phyloP scores from a whole-genome alignment of 2,797 vertebrate species.

The Valencia hispanica region DNA sequence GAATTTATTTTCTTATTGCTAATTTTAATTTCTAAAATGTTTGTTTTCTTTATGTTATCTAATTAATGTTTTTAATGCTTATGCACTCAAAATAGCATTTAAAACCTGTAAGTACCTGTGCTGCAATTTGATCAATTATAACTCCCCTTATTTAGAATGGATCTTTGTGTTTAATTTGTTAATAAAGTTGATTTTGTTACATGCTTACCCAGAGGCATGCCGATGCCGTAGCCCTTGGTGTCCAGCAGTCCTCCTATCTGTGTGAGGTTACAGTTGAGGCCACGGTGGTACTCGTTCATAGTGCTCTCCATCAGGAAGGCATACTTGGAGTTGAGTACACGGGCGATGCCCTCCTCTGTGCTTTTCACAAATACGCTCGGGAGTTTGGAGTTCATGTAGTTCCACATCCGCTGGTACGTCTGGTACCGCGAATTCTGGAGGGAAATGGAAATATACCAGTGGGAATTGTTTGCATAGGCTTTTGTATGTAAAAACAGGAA shows the following conservation, averaged over 20 bases:
- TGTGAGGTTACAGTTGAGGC: slow-evolving; percentile 92
- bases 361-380: slow-evolving; percentile 93
- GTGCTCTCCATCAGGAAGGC: slow-evolving; percentile 93
- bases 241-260: slow-evolving; percentile 91
- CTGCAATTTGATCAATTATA: background rate
- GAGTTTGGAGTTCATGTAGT: slow-evolving; percentile 94
- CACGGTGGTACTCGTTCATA: slow-evolving; percentile 93
- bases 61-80: background rate
- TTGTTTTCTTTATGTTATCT: background rate
- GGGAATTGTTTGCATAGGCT: slow-evolving; percentile 2
- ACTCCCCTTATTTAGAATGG: background rate
- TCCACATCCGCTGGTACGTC: slow-evolving; percentile 95
- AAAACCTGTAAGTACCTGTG: background rate
- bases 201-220: slow-evolving; percentile 87
- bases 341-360: slow-evolving; percentile 92
- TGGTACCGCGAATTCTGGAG: slow-evolving; percentile 90
- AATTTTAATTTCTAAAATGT: background rate
- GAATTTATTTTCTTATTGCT: background rate
- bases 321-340: slow-evolving; percentile 90
- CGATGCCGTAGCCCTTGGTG: slow-evolving; percentile 94
- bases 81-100: background rate
- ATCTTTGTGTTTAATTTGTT: background rate
- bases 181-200: slow-evolving; percentile 79
- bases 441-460: slow-evolving; percentile 5
- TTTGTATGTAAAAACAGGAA: slow-evolving; percentile 25